Conservation (phyloP, 2,888 invertebrate species). For the Xylota segnis region DNA sequence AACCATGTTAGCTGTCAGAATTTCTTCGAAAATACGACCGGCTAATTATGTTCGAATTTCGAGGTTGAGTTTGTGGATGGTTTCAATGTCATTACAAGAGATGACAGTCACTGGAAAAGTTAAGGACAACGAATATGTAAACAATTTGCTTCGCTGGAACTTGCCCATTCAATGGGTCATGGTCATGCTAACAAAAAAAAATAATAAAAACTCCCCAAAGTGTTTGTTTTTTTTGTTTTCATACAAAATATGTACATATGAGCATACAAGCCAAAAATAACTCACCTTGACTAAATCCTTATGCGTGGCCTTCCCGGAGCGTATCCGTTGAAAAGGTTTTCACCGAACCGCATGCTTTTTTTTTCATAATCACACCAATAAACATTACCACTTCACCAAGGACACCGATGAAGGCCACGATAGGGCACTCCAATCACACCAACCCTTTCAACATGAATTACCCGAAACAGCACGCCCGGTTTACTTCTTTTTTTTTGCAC, state of each 20-base stretch:
- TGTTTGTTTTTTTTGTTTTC: no score
- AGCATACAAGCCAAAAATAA: not conserved
- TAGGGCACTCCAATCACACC: not conserved
- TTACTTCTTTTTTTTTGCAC: not conserved
- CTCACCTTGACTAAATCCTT: conserved; percentile 41
- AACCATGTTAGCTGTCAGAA: no score
- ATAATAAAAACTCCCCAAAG: not conserved
- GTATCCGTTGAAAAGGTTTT: conserved; percentile 1
- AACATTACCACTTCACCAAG: conserved; percentile 50
- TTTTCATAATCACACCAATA: conserved; percentile 29
- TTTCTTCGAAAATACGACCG: no score
- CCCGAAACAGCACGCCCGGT: conserved; percentile 8
- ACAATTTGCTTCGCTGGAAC: no score
- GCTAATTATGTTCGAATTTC: no score
- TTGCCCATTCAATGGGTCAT: no score
- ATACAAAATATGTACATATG: no score
- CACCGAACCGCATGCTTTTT: conserved; percentile 39
- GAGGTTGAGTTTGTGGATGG: no score
- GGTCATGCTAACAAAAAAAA: no score
- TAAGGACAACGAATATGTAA: no score
- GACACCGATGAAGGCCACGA: conserved; percentile 57
- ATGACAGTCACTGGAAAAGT: no score
- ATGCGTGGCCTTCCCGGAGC: not conserved
- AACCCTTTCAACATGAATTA: not conserved
- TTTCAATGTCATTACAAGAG: no score